Evolutionary conservation across 1,140 invertebrate genomes (phyloP).

Genomic region (Brachionus sp.): DNA sequence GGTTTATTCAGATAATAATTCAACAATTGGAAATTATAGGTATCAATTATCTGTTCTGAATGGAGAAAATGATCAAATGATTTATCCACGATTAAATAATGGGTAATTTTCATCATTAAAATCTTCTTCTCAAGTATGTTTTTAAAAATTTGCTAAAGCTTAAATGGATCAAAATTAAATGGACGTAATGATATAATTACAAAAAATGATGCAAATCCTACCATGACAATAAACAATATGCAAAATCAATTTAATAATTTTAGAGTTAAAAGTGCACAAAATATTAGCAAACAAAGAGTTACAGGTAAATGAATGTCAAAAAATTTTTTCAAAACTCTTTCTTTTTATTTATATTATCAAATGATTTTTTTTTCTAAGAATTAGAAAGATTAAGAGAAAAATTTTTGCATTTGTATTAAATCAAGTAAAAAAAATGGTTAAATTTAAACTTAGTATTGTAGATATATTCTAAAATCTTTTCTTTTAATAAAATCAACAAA

Average conservation of each 20-base stretch:
- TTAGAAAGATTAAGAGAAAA: neutral
- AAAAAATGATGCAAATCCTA: slow-evolving; percentile 6
- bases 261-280: slow-evolving; percentile 37
- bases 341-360: neutral
- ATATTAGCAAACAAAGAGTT: slow-evolving; percentile 24
- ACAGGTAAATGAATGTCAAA: neutral
- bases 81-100: neutral
- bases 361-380: neutral
- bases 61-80: neutral
- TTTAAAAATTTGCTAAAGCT: neutral
- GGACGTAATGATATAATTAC: neutral
- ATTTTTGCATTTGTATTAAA: neutral
- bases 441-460: neutral
- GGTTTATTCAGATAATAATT: neutral
- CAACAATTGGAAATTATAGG: slow-evolving; percentile 2
- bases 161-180: slow-evolving; percentile 17
- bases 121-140: neutral
- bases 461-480: neutral
- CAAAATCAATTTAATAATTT: slow-evolving; percentile 38
- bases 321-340: neutral
- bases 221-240: slow-evolving; percentile 20
- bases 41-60: slow-evolving; percentile 30
- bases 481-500: neutral
- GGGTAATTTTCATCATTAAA: neutral
- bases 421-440: neutral